Conservation (phyloP, 2,113 vertebrate genomes). For the Empidonax alnorum region DNA sequence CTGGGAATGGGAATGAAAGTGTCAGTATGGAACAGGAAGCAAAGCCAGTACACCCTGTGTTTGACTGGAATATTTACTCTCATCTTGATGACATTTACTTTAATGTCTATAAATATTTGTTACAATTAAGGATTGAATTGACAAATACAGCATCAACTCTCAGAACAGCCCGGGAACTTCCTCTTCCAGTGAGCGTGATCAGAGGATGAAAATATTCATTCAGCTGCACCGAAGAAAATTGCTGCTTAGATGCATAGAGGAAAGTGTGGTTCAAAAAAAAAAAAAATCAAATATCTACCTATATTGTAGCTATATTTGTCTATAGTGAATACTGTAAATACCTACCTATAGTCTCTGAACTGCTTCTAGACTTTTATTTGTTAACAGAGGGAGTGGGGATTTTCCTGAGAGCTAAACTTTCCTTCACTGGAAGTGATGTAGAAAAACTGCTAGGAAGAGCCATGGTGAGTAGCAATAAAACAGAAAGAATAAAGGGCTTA, state of each 20-base stretch:
- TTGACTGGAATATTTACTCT: neutral
- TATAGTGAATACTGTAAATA: neutral
- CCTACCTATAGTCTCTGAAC: neutral
- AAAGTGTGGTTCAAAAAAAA: neutral
- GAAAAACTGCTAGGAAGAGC: neutral
- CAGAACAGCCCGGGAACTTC: neutral
- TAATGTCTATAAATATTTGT: neutral
- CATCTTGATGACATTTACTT: neutral
- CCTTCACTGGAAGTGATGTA: neutral
- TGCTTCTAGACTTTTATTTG: neutral
- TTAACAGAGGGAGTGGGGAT: neutral
- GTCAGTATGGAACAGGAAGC: neutral
- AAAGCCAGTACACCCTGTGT: neutral
- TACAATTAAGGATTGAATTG: neutral
- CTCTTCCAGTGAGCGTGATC: neutral
- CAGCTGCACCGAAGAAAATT: neutral
- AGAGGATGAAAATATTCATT: neutral
- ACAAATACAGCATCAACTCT: neutral
- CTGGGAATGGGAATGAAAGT: neutral
- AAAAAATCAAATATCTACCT: neutral
- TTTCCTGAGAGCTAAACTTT: neutral
- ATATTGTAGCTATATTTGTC: neutral
- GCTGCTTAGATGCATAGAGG: neutral
- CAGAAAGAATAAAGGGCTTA: neutral
- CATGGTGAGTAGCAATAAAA: neutral